Percentiles rank a stretch among this genome's conserved stretches.
These are phyloP conservation scores for Parnassius glacialis DNA, from an alignment of 2,888 invertebrate species.

Conservation along the genomic window DNA sequence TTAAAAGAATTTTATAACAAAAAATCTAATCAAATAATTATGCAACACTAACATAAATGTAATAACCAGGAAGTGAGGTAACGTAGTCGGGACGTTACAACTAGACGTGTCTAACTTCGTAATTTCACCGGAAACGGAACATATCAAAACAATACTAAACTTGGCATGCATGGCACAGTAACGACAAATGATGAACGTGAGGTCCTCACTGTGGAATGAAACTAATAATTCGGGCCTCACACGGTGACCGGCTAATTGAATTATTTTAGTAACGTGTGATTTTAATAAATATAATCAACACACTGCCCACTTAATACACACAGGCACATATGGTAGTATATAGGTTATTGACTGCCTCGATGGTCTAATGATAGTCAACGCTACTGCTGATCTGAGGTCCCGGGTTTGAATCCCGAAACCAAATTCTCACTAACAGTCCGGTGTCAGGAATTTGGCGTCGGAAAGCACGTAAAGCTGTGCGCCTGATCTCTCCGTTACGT, in stretches of 20 bases:
- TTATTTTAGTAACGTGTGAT: background rate
- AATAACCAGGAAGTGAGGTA: slow-evolving; percentile 34
- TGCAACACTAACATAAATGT: slow-evolving; percentile 4
- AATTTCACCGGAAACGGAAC: slow-evolving; percentile 35
- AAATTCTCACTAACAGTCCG: too few species aligned
- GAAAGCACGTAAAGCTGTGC: too few species aligned
- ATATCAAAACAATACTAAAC: slow-evolving; percentile 44
- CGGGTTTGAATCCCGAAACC: too few species aligned
- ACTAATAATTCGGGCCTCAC: slow-evolving; percentile 3
- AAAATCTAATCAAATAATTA: too few species aligned
- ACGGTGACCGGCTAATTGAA: slow-evolving; percentile 4
- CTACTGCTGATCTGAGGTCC: too few species aligned
- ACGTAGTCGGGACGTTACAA: slow-evolving; percentile 23
- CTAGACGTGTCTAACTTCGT: slow-evolving; percentile 11
- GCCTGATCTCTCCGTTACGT: too few species aligned
- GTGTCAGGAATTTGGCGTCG: too few species aligned
- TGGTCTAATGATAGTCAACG: too few species aligned
- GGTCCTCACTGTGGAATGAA: background rate
- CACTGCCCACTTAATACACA: too few species aligned
- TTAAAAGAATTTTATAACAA: too few species aligned
- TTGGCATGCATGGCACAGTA: slow-evolving; percentile 33
- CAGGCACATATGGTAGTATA: too few species aligned
- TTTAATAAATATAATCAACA: background rate
- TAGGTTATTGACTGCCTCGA: too few species aligned
- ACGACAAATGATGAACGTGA: slow-evolving; percentile 30